Evolutionary conservation across 1,140 invertebrate species (phyloP).

Genomic region (Physella acuta): DNA sequence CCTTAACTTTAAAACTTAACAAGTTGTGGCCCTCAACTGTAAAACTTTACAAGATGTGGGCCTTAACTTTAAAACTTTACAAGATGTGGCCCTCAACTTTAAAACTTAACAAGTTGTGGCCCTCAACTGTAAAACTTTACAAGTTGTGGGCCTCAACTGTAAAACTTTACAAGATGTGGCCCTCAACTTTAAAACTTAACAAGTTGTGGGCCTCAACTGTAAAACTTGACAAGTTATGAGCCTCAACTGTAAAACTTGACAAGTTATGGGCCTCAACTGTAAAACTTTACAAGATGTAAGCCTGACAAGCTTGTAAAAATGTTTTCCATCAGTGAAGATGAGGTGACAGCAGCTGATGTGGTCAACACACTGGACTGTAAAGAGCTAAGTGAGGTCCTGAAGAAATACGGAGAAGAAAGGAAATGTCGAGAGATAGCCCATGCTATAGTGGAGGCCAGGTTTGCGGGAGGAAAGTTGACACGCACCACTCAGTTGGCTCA

Average conservation of each 20-base stretch:
- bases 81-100: too few relatives aligned
- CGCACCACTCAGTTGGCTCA: slow-evolving; percentile 83
- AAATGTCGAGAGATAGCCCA: slow-evolving; percentile 82
- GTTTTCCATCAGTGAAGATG: slow-evolving; percentile 1
- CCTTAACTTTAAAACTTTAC: too few relatives aligned
- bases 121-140: too few relatives aligned
- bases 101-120: too few relatives aligned
- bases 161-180: too few relatives aligned
- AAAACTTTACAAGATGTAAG: background rate
- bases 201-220: background rate
- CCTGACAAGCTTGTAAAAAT: background rate
- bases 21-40: too few relatives aligned
- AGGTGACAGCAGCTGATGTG: slow-evolving; percentile 81
- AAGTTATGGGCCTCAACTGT: too few relatives aligned
- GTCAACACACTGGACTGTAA: slow-evolving; percentile 76
- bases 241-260: background rate
- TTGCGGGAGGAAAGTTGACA: slow-evolving; percentile 75
- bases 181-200: too few relatives aligned
- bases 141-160: too few relatives aligned
- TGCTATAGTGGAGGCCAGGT: slow-evolving; percentile 84
- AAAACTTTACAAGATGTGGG: too few relatives aligned
- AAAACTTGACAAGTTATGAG: background rate
- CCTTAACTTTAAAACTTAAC: too few relatives aligned
- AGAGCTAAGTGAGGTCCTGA: slow-evolving; percentile 81
- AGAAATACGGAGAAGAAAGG: slow-evolving; percentile 88